phyloP scores from a whole-genome alignment of 2,888 invertebrate genomes.

The Cactoblastis cactorum region DNA sequence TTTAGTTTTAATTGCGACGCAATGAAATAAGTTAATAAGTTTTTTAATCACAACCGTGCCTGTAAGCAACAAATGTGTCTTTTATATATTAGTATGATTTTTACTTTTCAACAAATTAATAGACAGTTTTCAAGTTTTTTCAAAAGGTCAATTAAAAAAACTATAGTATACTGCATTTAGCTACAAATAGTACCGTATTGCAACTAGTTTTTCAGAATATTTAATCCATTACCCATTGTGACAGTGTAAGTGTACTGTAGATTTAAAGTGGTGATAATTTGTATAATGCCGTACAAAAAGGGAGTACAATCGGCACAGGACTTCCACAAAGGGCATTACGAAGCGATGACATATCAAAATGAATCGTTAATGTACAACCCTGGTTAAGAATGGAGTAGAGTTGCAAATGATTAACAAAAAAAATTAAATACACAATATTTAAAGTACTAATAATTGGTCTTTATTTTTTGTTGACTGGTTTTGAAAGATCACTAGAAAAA shows the following conservation, averaged over 20 bases:
- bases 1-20: no score
- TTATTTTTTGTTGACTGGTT: no score
- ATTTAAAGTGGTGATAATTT: slow-evolving; percentile 53
- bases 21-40: no score
- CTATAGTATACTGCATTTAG: not conserved
- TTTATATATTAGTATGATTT: no score
- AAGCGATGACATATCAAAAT: slow-evolving; percentile 72
- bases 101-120: no score
- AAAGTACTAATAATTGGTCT: no score
- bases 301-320: slow-evolving; percentile 45
- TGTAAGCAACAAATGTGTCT: no score
- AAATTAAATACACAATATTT: no score
- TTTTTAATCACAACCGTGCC: no score
- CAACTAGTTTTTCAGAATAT: not conserved
- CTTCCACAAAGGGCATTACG: slow-evolving; percentile 49
- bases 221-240: slow-evolving; percentile 4
- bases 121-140: no score
- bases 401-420: slow-evolving; percentile 5
- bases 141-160: no score
- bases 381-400: slow-evolving; percentile 31
- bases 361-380: slow-evolving; percentile 63
- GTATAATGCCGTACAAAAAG: slow-evolving; percentile 56
- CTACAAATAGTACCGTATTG: not conserved
- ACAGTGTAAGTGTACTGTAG: slow-evolving; percentile 18
- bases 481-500: no score